Evolutionary conservation across 2,797 vertebrate species (phyloP).

Genomic region (Linurgus olivaceus): DNA sequence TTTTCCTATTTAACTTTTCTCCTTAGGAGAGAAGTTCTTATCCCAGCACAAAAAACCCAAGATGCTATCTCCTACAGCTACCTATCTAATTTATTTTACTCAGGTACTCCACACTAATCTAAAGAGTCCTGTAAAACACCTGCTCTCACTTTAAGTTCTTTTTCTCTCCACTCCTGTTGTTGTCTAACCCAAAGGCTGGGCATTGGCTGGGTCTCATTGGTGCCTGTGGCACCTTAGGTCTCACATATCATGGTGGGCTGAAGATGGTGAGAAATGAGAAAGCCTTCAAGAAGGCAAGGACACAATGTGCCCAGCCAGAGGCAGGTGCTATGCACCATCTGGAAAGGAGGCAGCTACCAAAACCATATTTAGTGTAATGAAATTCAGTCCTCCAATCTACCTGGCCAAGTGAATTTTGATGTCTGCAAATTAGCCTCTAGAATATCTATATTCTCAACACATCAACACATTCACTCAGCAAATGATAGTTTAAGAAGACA

Average conservation of each 20-base stretch:
- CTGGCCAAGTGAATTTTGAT: not conserved
- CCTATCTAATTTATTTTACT: not conserved
- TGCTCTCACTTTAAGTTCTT: not conserved
- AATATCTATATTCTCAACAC: not conserved
- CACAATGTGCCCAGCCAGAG: not conserved
- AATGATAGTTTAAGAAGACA: not conserved
- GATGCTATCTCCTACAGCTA: not conserved
- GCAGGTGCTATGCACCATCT: not conserved
- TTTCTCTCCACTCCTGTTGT: not conserved
- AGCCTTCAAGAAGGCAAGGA: not conserved
- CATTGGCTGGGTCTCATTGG: not conserved
- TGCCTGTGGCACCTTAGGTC: not conserved
- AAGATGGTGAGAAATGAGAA: not conserved
- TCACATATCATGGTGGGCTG: not conserved
- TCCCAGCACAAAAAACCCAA: not conserved
- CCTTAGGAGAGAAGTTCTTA: not conserved
- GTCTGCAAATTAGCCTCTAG: not conserved
- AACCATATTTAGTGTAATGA: not conserved
- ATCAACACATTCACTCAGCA: not conserved
- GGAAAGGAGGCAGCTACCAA: not conserved
- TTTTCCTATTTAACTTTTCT: not conserved
- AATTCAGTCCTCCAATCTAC: not conserved
- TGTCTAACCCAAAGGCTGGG: not conserved
- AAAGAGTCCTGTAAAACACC: not conserved
- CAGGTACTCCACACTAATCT: not conserved